Conservation (phyloP, 2,888 invertebrate species). For the Callyntrura guangdongensis region DNA sequence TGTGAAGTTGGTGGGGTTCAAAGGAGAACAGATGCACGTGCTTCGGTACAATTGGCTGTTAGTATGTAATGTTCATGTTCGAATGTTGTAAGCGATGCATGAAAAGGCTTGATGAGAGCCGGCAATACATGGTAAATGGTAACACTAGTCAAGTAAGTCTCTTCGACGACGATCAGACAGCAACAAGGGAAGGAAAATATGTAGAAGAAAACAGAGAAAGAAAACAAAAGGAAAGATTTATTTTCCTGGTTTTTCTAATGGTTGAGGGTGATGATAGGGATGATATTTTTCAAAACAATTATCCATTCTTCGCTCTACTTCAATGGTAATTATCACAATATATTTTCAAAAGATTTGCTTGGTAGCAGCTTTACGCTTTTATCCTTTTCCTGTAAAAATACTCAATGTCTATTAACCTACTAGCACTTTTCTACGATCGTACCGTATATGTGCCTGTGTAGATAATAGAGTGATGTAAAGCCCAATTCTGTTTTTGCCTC, state of each 20-base stretch:
- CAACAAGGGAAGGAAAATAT: background rate
- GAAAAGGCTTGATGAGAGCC: too few relatives aligned
- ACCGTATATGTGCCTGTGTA: too few relatives aligned
- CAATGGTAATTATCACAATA: too few relatives aligned
- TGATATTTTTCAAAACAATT: background rate
- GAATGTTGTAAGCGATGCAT: slow-evolving; percentile 43
- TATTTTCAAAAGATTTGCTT: background rate
- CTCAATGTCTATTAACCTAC: background rate
- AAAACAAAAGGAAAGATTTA: slow-evolving; percentile 53
- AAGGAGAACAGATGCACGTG: background rate
- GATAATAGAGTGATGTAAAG: background rate
- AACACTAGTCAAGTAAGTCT: background rate
- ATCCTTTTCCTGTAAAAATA: background rate
- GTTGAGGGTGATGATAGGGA: background rate
- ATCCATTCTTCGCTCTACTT: slow-evolving; percentile 1
- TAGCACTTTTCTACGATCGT: too few relatives aligned
- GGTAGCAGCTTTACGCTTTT: background rate
- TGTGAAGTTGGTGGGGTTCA: slow-evolving; percentile 10
- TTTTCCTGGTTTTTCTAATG: background rate
- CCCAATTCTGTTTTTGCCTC: background rate
- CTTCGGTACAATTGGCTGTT: background rate
- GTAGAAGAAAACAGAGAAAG: slow-evolving; percentile 12
- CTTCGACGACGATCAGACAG: background rate
- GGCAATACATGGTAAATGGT: background rate
- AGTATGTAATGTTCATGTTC: background rate